Percentiles rank a stretch among this genome's conserved stretches.
Conservation (phyloP, 2,888 invertebrate genomes). For the Agrotis exclamationis region DNA sequence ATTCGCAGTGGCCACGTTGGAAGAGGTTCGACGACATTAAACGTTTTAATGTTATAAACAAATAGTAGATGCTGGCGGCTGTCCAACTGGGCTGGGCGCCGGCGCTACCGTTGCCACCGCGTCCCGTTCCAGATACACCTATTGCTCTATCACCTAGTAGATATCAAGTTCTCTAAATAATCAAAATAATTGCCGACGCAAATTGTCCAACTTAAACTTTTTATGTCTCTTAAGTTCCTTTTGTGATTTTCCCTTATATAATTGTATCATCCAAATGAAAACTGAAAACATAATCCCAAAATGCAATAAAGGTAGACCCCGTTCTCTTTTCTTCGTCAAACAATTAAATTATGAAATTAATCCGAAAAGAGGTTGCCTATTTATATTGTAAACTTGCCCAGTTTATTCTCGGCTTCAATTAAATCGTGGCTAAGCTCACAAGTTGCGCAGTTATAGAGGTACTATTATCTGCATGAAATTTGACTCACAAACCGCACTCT, state of each 20-base stretch:
- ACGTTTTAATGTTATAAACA: slow-evolving; percentile 87
- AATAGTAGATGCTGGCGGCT: slow-evolving; percentile 83
- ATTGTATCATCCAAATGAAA: slow-evolving; percentile 32
- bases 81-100: slow-evolving; percentile 86
- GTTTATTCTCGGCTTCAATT: slow-evolving; percentile 86
- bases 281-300: slow-evolving; percentile 49
- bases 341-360: slow-evolving; percentile 69
- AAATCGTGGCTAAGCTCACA: slow-evolving; percentile 84
- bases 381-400: slow-evolving; percentile 74
- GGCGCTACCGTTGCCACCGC: slow-evolving; percentile 80
- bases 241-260: neutral
- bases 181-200: neutral
- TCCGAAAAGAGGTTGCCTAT: slow-evolving; percentile 68
- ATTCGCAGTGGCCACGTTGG: slow-evolving; percentile 39
- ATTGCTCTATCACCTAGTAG: slow-evolving; percentile 75
- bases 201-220: neutral
- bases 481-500: slow-evolving; percentile 86
- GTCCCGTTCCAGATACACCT: slow-evolving; percentile 77
- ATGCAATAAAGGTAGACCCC: slow-evolving; percentile 54
- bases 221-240: neutral
- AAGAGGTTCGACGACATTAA: slow-evolving; percentile 65
- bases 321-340: slow-evolving; percentile 44
- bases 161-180: slow-evolving; percentile 67
- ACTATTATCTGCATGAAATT: slow-evolving; percentile 89
- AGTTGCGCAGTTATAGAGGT: slow-evolving; percentile 85